phyloP scores from a whole-genome alignment of 1,140 invertebrate species.

The Panagrolaimus sp. region DNA sequence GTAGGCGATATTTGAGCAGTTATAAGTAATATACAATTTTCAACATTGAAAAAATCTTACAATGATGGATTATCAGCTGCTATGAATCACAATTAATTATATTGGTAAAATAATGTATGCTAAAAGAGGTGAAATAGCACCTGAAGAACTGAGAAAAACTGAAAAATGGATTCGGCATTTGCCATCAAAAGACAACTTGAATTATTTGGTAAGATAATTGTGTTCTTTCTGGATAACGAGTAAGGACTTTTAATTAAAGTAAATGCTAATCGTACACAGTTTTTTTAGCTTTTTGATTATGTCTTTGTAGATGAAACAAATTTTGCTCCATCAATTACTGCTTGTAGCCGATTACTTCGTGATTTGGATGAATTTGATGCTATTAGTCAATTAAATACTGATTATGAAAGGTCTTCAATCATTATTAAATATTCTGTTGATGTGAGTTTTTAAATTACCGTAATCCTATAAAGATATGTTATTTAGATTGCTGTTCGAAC shows the following conservation, averaged over 20 bases:
- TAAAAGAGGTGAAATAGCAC: not conserved
- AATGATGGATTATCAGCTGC: not conserved
- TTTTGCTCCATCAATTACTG: not conserved
- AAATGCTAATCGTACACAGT: too few relatives aligned
- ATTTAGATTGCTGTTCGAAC: too few relatives aligned
- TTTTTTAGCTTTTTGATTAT: too few relatives aligned
- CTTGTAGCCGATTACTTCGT: not conserved
- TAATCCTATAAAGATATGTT: too few relatives aligned
- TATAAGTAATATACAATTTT: not conserved
- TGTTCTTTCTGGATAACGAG: not conserved
- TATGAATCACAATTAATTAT: constrained; percentile 2
- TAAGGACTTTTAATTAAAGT: too few relatives aligned
- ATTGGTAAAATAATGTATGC: constrained; percentile 10
- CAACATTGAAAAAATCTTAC: not conserved
- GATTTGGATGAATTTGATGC: not conserved
- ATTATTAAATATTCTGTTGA: too few relatives aligned
- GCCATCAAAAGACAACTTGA: not conserved
- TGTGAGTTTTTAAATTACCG: too few relatives aligned
- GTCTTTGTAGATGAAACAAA: not conserved
- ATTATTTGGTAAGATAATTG: not conserved
- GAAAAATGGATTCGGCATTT: not conserved
- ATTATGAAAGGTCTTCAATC: too few relatives aligned
- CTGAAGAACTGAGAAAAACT: not conserved
- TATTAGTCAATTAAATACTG: too few relatives aligned
- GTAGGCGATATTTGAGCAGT: not conserved